Conservation (phyloP, 2,888 invertebrate genomes). For the Chymomyza caudatula region DNA sequence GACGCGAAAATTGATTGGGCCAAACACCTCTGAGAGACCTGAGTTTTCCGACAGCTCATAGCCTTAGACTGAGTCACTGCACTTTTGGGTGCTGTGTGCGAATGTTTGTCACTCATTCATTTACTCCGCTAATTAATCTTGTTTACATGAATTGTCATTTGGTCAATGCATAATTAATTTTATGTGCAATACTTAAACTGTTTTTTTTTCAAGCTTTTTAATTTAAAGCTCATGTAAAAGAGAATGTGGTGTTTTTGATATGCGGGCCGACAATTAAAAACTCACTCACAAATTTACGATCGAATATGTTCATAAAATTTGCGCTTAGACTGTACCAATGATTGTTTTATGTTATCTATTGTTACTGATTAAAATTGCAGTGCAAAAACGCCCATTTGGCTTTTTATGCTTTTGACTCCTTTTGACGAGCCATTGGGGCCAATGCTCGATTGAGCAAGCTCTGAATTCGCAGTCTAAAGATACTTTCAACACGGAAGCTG, state of each 20-base stretch:
- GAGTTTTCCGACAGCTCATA: not conserved
- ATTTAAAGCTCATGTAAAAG: constrained; percentile 36
- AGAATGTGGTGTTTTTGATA: constrained; percentile 43
- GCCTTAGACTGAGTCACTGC: not conserved
- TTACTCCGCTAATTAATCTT: constrained; percentile 61
- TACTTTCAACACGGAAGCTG: constrained; percentile 68
- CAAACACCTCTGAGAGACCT: not conserved
- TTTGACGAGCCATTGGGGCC: constrained; percentile 25
- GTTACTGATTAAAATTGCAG: constrained; percentile 58
- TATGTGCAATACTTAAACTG: constrained; percentile 29
- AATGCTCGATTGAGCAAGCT: constrained; percentile 64
- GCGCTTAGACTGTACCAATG: not conserved
- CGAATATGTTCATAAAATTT: not conserved
- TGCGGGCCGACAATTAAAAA: constrained; percentile 53
- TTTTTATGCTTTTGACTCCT: constrained; percentile 1
- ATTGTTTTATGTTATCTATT: constrained; percentile 49
- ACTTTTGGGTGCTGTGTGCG: not conserved
- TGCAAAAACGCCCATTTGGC: constrained; percentile 43
- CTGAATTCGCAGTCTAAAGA: not conserved
- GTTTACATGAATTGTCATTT: constrained; percentile 66
- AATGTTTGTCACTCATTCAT: not conserved
- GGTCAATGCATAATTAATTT: constrained; percentile 38
- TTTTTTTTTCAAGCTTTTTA: not conserved
- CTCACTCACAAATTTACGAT: constrained; percentile 36
- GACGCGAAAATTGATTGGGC: not conserved